Percentiles rank a stretch among this genome's conserved stretches.
These are phyloP conservation scores for Choloepus hoffmanni DNA, from an alignment of 2,113 vertebrate species.

Conservation along the genomic window DNA sequence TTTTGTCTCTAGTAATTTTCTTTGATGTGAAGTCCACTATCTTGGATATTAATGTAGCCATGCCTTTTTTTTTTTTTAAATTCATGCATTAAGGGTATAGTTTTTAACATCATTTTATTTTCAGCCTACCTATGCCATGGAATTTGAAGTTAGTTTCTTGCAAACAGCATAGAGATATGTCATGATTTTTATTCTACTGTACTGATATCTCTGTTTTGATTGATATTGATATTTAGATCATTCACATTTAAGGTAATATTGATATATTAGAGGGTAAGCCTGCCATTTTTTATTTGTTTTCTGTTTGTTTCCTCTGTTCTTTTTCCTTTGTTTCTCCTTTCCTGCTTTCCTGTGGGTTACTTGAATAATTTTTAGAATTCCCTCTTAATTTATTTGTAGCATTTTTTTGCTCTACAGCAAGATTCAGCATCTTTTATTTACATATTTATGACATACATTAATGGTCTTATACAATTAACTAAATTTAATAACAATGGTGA, in stretches of 20 bases:
- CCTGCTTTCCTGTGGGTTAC: too few relatives aligned
- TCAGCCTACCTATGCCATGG: neutral
- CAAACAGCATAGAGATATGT: neutral
- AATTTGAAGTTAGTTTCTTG: neutral
- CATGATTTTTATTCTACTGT: neutral
- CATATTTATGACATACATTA: constrained; percentile 60
- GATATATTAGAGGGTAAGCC: too few relatives aligned
- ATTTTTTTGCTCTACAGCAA: constrained; percentile 28
- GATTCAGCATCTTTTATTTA: constrained; percentile 57
- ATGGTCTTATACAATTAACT: constrained; percentile 25
- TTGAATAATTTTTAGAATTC: too few relatives aligned
- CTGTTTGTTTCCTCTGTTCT: too few relatives aligned
- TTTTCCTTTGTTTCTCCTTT: too few relatives aligned
- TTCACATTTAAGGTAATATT: too few relatives aligned
- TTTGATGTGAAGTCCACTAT: neutral
- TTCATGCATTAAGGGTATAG: neutral
- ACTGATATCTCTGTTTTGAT: too few relatives aligned
- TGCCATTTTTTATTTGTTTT: too few relatives aligned
- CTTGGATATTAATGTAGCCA: neutral
- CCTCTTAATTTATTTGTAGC: too few relatives aligned
- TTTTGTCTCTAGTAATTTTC: neutral
- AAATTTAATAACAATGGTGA: neutral
- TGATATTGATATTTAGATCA: too few relatives aligned
- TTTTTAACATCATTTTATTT: neutral
- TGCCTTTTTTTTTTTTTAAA: neutral